Percentiles rank a stretch among this genome's conserved stretches.
phyloP scores from a whole-genome alignment of 2,113 vertebrate species.

The Phylloscopus trochiloides region DNA sequence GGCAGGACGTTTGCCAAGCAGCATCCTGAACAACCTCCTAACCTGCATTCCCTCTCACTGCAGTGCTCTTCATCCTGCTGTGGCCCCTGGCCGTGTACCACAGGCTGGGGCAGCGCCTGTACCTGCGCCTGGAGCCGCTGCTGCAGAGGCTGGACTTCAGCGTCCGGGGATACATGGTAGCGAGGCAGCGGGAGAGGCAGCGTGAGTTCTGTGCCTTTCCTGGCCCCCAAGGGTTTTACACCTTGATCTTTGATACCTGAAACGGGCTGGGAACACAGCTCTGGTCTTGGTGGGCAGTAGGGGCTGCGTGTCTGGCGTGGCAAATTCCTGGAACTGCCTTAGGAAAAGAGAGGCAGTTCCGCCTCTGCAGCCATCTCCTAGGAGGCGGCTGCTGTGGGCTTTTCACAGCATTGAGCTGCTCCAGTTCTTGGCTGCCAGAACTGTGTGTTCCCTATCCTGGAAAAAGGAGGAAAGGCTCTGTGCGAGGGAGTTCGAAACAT shows the following conservation, averaged over 20 bases:
- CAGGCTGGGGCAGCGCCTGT: slow-evolving; percentile 80
- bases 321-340: not conserved
- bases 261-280: not conserved
- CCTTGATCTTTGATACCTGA: not conserved
- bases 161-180: slow-evolving; percentile 86
- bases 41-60: not conserved
- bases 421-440: not conserved
- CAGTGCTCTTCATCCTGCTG: slow-evolving; percentile 84
- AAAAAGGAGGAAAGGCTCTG: not conserved
- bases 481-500: not conserved
- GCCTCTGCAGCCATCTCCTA: not conserved
- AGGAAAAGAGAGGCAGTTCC: not conserved
- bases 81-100: slow-evolving; percentile 88
- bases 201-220: slow-evolving; percentile 73
- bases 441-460: not conserved
- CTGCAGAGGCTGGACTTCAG: slow-evolving; percentile 93
- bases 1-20: not conserved
- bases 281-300: accelerated
- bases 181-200: slow-evolving; percentile 86
- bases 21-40: not conserved
- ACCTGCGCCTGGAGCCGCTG: slow-evolving; percentile 84
- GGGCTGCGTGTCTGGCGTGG: not conserved
- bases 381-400: not conserved
- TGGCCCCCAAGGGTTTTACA: not conserved
- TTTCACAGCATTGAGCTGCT: not conserved